Evolutionary conservation across 2,113 vertebrate species (phyloP).

Genomic region (Sterrhoptilus dennistouni): DNA sequence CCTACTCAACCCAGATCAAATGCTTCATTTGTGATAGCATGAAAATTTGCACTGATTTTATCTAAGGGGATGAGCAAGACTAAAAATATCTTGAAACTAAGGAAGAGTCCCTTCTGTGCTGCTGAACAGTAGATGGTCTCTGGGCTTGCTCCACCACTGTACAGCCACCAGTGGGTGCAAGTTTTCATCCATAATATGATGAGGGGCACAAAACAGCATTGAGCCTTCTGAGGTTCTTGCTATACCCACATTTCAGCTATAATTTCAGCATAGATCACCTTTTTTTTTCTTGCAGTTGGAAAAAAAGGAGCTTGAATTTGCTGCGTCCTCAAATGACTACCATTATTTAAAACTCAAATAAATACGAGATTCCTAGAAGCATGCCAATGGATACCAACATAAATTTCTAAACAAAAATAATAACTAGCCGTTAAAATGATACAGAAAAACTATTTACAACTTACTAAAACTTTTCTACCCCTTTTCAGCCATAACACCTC

Average conservation of each 20-base stretch:
- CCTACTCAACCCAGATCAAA: neutral
- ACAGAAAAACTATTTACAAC: neutral
- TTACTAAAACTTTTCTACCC: neutral
- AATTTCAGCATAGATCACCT: neutral
- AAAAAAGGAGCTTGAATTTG: neutral
- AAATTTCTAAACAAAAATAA: neutral
- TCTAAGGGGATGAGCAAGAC: neutral
- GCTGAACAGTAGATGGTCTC: neutral
- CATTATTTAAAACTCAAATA: neutral
- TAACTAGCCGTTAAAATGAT: neutral
- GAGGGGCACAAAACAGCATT: neutral
- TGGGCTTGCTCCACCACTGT: neutral
- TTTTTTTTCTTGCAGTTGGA: neutral
- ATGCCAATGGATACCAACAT: neutral
- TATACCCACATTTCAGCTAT: neutral
- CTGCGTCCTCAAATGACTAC: neutral
- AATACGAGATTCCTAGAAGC: neutral
- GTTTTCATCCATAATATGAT: neutral
- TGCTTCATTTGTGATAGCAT: neutral
- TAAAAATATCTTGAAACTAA: neutral
- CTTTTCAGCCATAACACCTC: neutral
- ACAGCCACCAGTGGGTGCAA: neutral
- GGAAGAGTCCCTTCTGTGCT: neutral
- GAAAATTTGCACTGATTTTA: neutral
- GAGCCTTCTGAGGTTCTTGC: neutral